Percentiles rank a stretch among this genome's conserved stretches.
These are phyloP conservation scores for Cryptoprocta ferox DNA, from an alignment of 2,797 vertebrate species.

Conservation along the genomic window DNA sequence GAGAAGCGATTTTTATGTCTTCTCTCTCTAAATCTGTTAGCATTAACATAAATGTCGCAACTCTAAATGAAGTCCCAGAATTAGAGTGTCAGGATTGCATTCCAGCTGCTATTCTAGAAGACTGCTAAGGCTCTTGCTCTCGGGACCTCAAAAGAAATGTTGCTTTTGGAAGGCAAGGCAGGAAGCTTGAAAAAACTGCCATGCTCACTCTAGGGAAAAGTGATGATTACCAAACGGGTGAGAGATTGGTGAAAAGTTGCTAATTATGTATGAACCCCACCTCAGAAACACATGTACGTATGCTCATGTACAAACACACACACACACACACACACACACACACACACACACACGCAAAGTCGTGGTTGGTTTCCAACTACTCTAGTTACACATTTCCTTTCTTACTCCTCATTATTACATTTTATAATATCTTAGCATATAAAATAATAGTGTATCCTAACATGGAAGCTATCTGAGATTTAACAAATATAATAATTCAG, in stretches of 20 bases:
- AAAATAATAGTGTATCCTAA: neutral
- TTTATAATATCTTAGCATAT: neutral
- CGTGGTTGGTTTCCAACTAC: neutral
- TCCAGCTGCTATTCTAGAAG: constrained; percentile 79
- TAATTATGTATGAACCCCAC: neutral
- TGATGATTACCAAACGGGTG: neutral
- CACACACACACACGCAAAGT: accelerated
- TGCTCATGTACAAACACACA: accelerated
- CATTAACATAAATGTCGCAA: constrained; percentile 85
- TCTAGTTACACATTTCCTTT: neutral
- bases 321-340: accelerated
- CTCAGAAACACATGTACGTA: accelerated
- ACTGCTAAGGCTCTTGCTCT: constrained; percentile 78
- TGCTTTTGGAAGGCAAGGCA: constrained; percentile 75
- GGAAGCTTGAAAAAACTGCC: constrained; percentile 58
- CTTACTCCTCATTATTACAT: neutral
- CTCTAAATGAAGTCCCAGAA: constrained; percentile 81
- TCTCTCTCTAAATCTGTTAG: constrained; percentile 86
- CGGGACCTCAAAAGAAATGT: constrained; percentile 77
- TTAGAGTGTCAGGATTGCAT: constrained; percentile 80
- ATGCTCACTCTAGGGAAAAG: neutral
- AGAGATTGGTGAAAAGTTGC: neutral
- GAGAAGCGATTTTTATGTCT: constrained; percentile 87
- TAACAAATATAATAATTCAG: neutral
- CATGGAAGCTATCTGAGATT: neutral